Evolutionary conservation across 2,113 vertebrate species (phyloP).

Genomic region (Isurus oxyrinchus): DNA sequence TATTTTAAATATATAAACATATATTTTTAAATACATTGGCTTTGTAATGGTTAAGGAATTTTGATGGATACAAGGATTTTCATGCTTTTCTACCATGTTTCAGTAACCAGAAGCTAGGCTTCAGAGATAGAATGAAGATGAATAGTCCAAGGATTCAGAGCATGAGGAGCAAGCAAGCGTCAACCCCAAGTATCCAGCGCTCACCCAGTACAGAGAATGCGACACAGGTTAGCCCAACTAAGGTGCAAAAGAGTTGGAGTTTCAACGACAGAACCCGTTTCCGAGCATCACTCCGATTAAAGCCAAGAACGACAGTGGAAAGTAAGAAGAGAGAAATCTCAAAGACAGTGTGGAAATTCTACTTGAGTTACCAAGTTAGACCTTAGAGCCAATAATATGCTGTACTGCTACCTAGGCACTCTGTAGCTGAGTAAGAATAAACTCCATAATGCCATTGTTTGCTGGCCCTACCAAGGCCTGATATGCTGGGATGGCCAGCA

Average conservation of each 20-base stretch:
- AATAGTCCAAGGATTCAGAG: constrained; percentile 65
- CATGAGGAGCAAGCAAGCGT: constrained; percentile 57
- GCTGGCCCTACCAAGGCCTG: not conserved
- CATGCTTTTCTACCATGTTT: not conserved
- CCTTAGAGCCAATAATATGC: not conserved
- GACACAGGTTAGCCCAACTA: constrained; percentile 74
- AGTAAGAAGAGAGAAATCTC: constrained; percentile 52
- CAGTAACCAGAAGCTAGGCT: constrained; percentile 78
- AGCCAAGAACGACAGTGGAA: constrained; percentile 66
- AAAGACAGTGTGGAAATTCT: not conserved
- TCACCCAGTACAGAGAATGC: constrained; percentile 77
- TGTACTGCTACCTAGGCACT: not conserved
- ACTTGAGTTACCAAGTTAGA: no score
- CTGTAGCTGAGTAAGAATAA: not conserved
- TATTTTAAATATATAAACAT: not conserved
- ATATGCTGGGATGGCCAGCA: not conserved
- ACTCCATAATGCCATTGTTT: not conserved
- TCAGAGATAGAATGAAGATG: constrained; percentile 88
- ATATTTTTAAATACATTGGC: not conserved
- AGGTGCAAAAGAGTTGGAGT: constrained; percentile 98
- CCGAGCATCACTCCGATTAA: constrained; percentile 84
- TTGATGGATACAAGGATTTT: not conserved
- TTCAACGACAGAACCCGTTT: constrained; percentile 93
- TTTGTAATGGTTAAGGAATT: not conserved
- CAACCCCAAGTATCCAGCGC: constrained; percentile 62